These are phyloP conservation scores for Neotoxoptera formosana DNA, from an alignment of 1,140 invertebrate genomes.

Conservation along the genomic window DNA sequence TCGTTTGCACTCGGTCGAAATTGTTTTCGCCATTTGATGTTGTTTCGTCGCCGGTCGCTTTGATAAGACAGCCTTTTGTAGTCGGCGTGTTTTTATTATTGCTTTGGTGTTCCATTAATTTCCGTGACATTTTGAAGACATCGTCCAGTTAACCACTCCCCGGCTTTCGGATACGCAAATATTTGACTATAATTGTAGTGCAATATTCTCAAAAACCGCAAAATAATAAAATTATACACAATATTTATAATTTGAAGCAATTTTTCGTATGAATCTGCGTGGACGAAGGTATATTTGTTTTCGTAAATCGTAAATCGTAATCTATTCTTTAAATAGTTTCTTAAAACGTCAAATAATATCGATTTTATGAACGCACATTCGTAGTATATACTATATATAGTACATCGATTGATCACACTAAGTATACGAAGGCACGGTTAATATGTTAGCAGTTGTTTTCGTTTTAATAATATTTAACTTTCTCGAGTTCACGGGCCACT, in stretches of 20 bases:
- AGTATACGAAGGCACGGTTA: not conserved
- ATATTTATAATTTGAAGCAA: not conserved
- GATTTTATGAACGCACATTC: no score
- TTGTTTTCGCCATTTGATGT: constrained; percentile 26
- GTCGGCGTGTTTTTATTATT: not conserved
- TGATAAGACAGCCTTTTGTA: not conserved
- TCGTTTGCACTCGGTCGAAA: constrained; percentile 14
- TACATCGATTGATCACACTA: not conserved
- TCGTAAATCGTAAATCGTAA: no score
- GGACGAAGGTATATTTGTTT: not conserved
- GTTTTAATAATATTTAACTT: not conserved
- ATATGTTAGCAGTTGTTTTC: not conserved
- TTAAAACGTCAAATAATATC: not conserved
- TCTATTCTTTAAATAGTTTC: not conserved
- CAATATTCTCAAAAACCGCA: not conserved
- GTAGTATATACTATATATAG: no score
- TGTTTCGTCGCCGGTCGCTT: not conserved
- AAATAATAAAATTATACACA: not conserved
- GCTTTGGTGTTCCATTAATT: not conserved
- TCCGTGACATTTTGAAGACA: not conserved
- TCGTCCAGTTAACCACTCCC: not conserved
- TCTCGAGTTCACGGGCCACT: not conserved
- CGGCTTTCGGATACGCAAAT: not conserved
- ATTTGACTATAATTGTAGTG: not conserved
- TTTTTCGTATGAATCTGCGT: not conserved